Base-by-base conservation (phyloP, 2,888 invertebrate genomes). In the Calameuta pallipes region DNA sequence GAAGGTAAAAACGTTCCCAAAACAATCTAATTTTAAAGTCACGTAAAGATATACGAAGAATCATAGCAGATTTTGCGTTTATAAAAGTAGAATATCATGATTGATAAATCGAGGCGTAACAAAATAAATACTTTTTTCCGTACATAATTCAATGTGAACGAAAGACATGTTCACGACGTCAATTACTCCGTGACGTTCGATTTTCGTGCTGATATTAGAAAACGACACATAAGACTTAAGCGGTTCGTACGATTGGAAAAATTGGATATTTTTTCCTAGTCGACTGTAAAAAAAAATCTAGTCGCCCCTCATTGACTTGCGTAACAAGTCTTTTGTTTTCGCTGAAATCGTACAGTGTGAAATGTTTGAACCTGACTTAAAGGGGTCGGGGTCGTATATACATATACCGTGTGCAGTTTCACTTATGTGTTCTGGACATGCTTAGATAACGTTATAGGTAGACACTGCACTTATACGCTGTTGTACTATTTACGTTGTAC, bases 301-400 rank as follows among this genome's bases (percentile, higher is more conserved):
- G 1, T 56, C 41, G 41, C 23, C 23, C 23, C 41, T 56, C 23
- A 56, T 23, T 56, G 41, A 23, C 23, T 56, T 56, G 23, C 41
- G 41, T 23, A 56, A 56, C 6, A 23, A 15, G 13, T 23, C 2
- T 23, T 23, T 56, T 56, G 15, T 23, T 56, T 56, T 56, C 1
- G 9, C 9, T 56, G 23, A 56, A 56, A 23, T 56, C 56, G 15
- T 23, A 56, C 56, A 56, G 56, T 56, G 56, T 56, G 56, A 56
- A 56, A 56, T 56, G 56, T 23, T 56, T 56, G 84, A 84, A 84
- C 84, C 83, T 83, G 83, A 83, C 80, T 80, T 80, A 84, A 82
- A 81, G 83, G 56, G 84, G 84, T 83, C 83, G 83, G 82, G 84
- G 84, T 81, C 79, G 78, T 23, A 56, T 56, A 56, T 56, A 56